Conservation (phyloP, 2,888 invertebrate genomes). For the Nemapogon koenigi region DNA sequence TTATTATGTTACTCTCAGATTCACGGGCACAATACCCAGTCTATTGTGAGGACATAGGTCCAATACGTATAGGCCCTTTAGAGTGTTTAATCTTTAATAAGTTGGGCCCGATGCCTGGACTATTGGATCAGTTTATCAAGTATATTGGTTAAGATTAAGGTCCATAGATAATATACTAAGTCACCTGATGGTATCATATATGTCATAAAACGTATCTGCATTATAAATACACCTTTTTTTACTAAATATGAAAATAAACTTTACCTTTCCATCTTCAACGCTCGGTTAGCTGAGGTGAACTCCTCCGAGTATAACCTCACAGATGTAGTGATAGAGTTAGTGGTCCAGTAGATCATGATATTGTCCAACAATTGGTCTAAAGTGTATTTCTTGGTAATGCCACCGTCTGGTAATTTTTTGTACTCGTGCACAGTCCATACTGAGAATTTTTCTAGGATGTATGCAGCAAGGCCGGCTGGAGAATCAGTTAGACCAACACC, state of each 20-base stretch:
- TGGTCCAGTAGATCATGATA: constrained; percentile 79
- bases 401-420: constrained; percentile 66
- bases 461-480: constrained; percentile 75
- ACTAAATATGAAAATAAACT: constrained; percentile 9
- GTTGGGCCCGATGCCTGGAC: too few species aligned
- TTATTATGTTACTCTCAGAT: too few species aligned
- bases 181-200: too few species aligned
- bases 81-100: too few species aligned
- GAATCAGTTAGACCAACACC: constrained; percentile 71
- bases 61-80: too few species aligned
- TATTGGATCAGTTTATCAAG: too few species aligned
- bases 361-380: constrained; percentile 74
- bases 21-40: too few species aligned
- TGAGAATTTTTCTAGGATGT: constrained; percentile 78
- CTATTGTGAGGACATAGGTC: too few species aligned
- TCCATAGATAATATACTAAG: too few species aligned
- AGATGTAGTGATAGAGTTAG: constrained; percentile 71
- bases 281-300: constrained; percentile 18
- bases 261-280: constrained; percentile 31
- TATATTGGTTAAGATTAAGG: too few species aligned
- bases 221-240: too few species aligned
- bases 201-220: too few species aligned
- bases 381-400: constrained; percentile 63
- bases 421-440: constrained; percentile 67
- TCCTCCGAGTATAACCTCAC: constrained; percentile 71